Evolutionary conservation across 1,140 invertebrate genomes (phyloP).

Genomic region (Campoletis sonorensis): DNA sequence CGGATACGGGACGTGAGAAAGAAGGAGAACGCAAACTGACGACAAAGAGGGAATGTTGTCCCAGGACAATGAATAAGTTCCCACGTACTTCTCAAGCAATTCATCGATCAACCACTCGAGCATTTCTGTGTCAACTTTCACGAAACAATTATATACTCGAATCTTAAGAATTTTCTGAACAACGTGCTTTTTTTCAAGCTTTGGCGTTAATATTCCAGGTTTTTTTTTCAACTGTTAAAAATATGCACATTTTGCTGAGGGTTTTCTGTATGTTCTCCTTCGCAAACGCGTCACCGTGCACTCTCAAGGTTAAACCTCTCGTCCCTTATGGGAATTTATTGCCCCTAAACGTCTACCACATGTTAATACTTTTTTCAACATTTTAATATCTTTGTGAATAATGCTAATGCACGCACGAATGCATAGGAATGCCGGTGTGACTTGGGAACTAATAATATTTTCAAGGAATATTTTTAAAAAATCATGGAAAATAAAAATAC

Average conservation of each 20-base stretch:
- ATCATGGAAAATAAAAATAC: no score
- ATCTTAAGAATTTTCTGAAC: no score
- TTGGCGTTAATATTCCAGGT: no score
- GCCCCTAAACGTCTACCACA: neutral
- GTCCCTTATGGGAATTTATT: constrained; percentile 10
- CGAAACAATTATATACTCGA: neutral
- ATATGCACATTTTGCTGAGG: no score
- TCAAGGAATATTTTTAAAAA: no score
- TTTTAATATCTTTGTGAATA: neutral
- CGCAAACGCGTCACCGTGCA: no score
- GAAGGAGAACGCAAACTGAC: neutral
- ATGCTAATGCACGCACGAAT: no score
- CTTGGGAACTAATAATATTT: no score
- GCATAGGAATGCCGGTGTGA: no score
- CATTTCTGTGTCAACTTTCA: neutral
- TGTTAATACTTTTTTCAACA: constrained; percentile 1
- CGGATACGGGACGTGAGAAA: constrained; percentile 36
- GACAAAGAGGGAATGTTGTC: neutral
- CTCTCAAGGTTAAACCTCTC: neutral
- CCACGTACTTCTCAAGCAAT: neutral
- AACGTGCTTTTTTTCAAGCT: no score
- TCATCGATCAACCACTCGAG: neutral
- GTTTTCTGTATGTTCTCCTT: no score
- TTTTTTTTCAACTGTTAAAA: no score
- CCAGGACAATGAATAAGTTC: neutral